Evolutionary conservation across 1,140 invertebrate species (phyloP).

Genomic region (fruit fly (Drosophila melanogaster)): Release_6_plus_ISO1_MT NT_033777.3:7616501-7617000

Average conservation of each 20-base stretch:
- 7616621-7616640: slow-evolving; percentile 82
- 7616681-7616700: slow-evolving; percentile 37
- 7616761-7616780: slow-evolving; percentile 42
- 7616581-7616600: slow-evolving; percentile 44
- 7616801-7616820: slow-evolving; percentile 79
- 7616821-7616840: slow-evolving; percentile 74
- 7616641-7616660: slow-evolving; percentile 80
- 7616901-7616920: too few species aligned
- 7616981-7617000: slow-evolving; percentile 44
- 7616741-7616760: slow-evolving; percentile 36
- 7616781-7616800: slow-evolving; percentile 1
- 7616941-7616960: slow-evolving; percentile 14
- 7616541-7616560: slow-evolving; percentile 19
- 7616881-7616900: slow-evolving; percentile 10
- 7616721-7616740: slow-evolving; percentile 52
- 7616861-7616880: slow-evolving; percentile 74
- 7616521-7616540: slow-evolving; percentile 56
- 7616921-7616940: not conserved
- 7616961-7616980: slow-evolving; percentile 22
- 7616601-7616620: slow-evolving; percentile 60
- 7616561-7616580: slow-evolving; percentile 41
- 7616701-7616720: slow-evolving; percentile 76
- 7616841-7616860: slow-evolving; percentile 81
- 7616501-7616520: slow-evolving; percentile 64
- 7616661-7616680: slow-evolving; percentile 33